Percentiles rank a stretch among this genome's conserved stretches.
Evolutionary conservation across 23 tunicate genomes (phyloP).

Genomic region (Styela plicata): DNA sequence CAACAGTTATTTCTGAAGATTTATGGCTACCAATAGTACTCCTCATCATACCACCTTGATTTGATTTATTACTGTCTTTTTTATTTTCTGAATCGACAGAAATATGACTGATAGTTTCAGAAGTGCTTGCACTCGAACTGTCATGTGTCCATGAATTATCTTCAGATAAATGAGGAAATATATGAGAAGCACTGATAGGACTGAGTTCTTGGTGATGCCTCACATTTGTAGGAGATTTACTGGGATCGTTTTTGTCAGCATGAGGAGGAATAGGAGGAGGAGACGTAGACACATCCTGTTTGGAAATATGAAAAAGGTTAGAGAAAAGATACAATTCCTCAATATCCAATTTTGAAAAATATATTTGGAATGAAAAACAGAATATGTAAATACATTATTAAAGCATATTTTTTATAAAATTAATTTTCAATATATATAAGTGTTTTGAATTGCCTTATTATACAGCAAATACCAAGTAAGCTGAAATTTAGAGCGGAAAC

Average conservation of each 20-base stretch:
- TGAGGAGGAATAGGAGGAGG: slow-evolving; percentile 22
- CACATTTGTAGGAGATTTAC: background rate
- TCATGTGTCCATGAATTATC: slow-evolving; percentile 9
- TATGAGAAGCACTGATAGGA: background rate
- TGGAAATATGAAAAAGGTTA: too few species aligned
- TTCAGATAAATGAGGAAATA: slow-evolving; percentile 5
- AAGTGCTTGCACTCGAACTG: slow-evolving; percentile 14
- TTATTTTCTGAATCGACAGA: background rate
- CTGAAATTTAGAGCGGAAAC: too few species aligned
- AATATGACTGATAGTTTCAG: slow-evolving; percentile 16
- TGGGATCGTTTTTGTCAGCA: background rate
- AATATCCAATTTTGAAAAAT: too few species aligned
- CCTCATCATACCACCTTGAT: background rate
- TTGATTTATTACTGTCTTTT: background rate
- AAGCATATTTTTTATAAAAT: too few species aligned
- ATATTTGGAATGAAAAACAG: too few species aligned
- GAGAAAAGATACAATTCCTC: too few species aligned
- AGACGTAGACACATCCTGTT: slow-evolving; percentile 9
- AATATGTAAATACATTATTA: too few species aligned
- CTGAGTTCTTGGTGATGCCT: background rate
- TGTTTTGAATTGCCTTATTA: too few species aligned
- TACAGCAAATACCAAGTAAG: too few species aligned
- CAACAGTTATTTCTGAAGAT: background rate
- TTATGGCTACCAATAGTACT: background rate
- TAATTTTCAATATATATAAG: too few species aligned